A percentile compares a stretch with the other conserved stretches of the same genome.
Evolutionary conservation across 2,888 invertebrate genomes (phyloP).

Genomic region (Philereme transversata): DNA sequence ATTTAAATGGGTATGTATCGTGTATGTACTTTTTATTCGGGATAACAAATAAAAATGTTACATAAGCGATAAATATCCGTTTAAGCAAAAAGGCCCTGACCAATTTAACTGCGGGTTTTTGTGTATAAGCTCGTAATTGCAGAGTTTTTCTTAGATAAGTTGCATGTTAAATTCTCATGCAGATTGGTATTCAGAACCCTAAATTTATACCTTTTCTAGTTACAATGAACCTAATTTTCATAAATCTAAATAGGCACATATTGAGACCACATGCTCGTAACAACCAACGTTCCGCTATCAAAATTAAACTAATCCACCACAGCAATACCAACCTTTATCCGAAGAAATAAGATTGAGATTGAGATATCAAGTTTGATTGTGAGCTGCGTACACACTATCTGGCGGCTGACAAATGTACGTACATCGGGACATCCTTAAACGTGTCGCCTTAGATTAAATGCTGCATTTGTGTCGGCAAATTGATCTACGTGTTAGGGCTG

Average conservation of each 20-base stretch:
- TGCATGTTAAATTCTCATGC: too few species aligned
- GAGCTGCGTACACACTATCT: constrained; percentile 29
- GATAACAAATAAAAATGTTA: too few species aligned
- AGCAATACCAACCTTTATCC: constrained; percentile 12
- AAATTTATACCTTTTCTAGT: background rate
- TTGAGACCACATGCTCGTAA: constrained; percentile 28
- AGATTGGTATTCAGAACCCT: background rate
- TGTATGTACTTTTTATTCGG: too few species aligned
- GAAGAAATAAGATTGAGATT: constrained; percentile 15
- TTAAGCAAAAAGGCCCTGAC: too few species aligned
- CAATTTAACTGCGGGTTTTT: too few species aligned
- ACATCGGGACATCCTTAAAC: constrained; percentile 55
- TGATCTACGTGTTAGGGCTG: constrained; percentile 47
- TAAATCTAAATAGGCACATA: constrained; percentile 19
- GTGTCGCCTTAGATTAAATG: constrained; percentile 54
- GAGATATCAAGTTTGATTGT: constrained; percentile 8
- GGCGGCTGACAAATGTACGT: constrained; percentile 54
- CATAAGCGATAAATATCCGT: too few species aligned
- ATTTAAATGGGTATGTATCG: too few species aligned
- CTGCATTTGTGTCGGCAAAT: constrained; percentile 45
- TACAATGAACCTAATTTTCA: constrained; percentile 7
- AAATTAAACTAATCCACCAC: constrained; percentile 8
- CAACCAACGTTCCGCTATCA: constrained; percentile 10
- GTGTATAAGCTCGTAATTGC: too few species aligned
- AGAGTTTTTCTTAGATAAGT: too few species aligned